Evolutionary conservation across 2,797 vertebrate species (phyloP), one percentile per base, ranked within the genome.

Genomic region (Galaxias olidus): DNA sequence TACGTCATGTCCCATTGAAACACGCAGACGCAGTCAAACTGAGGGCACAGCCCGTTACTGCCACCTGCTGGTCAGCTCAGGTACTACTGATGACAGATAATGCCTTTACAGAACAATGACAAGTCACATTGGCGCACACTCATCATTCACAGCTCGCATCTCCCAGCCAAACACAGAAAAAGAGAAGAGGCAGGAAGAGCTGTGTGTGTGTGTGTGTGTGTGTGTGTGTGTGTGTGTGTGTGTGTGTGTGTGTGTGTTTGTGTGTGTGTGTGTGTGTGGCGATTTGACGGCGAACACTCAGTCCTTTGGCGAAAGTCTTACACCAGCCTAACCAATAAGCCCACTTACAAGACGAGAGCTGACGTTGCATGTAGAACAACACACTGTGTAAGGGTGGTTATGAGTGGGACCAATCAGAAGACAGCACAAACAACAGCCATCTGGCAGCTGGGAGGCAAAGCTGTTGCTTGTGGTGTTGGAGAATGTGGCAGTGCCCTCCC

Each of bases 381-480:
- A 77, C 49, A 52, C 15, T 8, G 46, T 8, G 46, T 59, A 68
- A 68, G 63, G 56, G 43, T 72, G 64, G 70, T 48, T 74, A 69
- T 65, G 63, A 79, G 69, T 76, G 68, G 63, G 82, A 82, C 76
- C 55, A 73, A 80, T 81, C 10, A 51, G 78, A 63, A 48, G 58
- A 10, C 30, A 49, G 8, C 4, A 15, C 30, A 57, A 59, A 47
- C 30, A 70, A 71, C 62, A 54, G 42, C 40, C 42, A 30, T 75
- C 63, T 76, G 79, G 79, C 82, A 79, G 86, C 76, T n/a, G n/a
- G n/a, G n/a, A 84, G 75, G 79, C 49, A 76, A 81, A 83, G 83
- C 79, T 30, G 73, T 65, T 73, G 80, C 30, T 30, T 73, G 71
- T 72, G 73, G 75, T 68, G 60, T 68, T 60, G 66, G 44, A 78